Base-by-base conservation (phyloP, 2,113 vertebrate species). In the Ceyx cyanopectus region DNA sequence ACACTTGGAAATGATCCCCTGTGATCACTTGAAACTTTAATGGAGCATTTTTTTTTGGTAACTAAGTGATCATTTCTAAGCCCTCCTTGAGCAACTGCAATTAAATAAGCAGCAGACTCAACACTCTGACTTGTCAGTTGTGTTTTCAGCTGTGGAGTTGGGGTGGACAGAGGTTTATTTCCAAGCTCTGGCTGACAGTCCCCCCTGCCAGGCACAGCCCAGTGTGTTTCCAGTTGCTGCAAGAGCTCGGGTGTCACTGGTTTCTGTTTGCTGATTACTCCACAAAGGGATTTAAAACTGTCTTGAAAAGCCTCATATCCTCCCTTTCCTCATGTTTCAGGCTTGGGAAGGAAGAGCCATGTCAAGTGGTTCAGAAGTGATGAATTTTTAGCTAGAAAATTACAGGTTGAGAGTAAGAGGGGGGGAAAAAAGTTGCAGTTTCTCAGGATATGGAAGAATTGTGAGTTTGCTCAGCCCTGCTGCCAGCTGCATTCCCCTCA, bases 341-440 rank as follows among this genome's bases (percentile, higher is more conserved):
- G 3, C 27, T 80, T 80, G 8, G 4, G 62, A 50, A 46, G 12
- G n/a, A 43, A 66, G n/a, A 0, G 0, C 18, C 74, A 3, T 37
- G 80, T 24, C 46, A 14, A 60, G 29, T 18, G 30, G 5, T 62
- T 41, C 34, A 12, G 41, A n/a, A 90, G 45, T 10, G 22, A 13
- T n/a, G 17, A 7, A 2, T 37, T 68, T 90, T 43, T 46, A 67
- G 27, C 32, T 48, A 43, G 62, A 24, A 80, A 62, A 85, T 23
- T 9, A 5, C 24, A 24, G 14, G 12, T 32, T 5, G 6, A 29
- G 10, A 40, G 9, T 29, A 54, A 46, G 5, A 14, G 37, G 37
- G 37, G 41, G 23, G 62, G 17, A 15, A 34, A n/a, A 66, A 17
- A 17, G 0, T 4, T 16, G 24, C 3, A 40, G 4, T 4, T 56